These are phyloP conservation scores for Galeopterus variegatus DNA, from an alignment of 2,113 vertebrate species.

Conservation along the genomic window DNA sequence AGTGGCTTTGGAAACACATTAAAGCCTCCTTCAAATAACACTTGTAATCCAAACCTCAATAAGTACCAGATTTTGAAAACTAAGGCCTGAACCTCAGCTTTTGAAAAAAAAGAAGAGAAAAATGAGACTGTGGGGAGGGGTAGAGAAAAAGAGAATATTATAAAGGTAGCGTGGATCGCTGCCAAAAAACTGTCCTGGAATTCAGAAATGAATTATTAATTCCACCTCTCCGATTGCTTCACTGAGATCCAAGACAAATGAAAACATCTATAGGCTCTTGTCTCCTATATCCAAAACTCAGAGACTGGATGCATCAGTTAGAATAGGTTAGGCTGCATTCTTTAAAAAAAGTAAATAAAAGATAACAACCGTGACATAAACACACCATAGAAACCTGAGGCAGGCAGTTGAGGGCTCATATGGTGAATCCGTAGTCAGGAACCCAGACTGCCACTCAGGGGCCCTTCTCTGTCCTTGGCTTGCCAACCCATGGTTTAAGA, in stretches of 20 bases:
- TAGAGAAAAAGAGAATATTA: neutral
- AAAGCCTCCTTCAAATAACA: neutral
- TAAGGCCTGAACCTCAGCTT: conserved; percentile 20
- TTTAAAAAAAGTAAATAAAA: neutral
- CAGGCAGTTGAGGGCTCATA: neutral
- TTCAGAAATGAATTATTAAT: conserved; percentile 4
- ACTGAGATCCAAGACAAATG: conserved; percentile 5
- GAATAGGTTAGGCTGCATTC: neutral
- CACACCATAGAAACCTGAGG: neutral
- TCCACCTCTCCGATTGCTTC: neutral
- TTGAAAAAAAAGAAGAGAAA: neutral
- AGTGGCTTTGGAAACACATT: conserved; percentile 66
- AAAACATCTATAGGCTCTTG: neutral
- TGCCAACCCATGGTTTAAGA: neutral
- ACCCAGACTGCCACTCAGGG: neutral
- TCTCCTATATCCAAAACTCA: neutral
- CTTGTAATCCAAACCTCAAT: conserved; percentile 59
- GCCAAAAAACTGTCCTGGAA: neutral
- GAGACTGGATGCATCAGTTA: neutral
- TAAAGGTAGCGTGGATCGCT: neutral
- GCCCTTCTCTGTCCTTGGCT: neutral
- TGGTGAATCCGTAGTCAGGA: neutral
- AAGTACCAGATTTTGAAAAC: conserved; percentile 48
- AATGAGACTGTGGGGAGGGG: neutral
- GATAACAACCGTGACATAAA: neutral